Base-by-base conservation (phyloP, 2,888 invertebrate species). In the Teleogryllus oceanicus region DNA sequence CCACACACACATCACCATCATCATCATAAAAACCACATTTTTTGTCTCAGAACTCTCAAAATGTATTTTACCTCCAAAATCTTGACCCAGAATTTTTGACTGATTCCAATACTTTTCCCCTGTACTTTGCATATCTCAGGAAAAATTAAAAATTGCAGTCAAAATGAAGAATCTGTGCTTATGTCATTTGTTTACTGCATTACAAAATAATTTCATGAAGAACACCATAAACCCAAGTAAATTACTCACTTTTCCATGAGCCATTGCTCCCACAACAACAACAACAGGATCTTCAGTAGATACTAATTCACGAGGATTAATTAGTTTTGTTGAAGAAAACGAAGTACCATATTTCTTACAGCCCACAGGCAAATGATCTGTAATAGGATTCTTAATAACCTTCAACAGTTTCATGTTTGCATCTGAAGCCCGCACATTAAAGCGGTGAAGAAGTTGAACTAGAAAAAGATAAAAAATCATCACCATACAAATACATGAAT, bases 401-500 rank as follows among this genome's bases (percentile, higher is more conserved):
- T 97, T 97, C 83, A 99, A 88, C 77, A 99, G 87, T 86, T 97
- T 96, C 88, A 94, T 92, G 0, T 95, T 93, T 0, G 95, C 94
- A 86, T 97, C 96, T 79, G 94, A 93, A 62, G 99, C 97, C 85
- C 97, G 90, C 75, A 99, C 96, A 79, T 94, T 92, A 86, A 96
- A 94, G 87, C 98, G 98, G 86, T 98, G 98, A 78, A 99, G 90
- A 62, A 99, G 89, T 90, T 99, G 99, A 78, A 99, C 99, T 97
- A 88, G 83, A 62, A 8, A 37, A 37, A 5, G 1, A 37, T 8
- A 0, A 37, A 8, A 37, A 37, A 37, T 37, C 24, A 37, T 37
- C 24, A 37, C 2, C 24, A 37, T 37, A 37, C 24, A 37, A 37
- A 37, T 37, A 37, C 1, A 24, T 8, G 8, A 37, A 5, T 37